Evolutionary conservation across 2,888 invertebrate genomes (phyloP).

Genomic region (Drosophila acutilabella): DNA sequence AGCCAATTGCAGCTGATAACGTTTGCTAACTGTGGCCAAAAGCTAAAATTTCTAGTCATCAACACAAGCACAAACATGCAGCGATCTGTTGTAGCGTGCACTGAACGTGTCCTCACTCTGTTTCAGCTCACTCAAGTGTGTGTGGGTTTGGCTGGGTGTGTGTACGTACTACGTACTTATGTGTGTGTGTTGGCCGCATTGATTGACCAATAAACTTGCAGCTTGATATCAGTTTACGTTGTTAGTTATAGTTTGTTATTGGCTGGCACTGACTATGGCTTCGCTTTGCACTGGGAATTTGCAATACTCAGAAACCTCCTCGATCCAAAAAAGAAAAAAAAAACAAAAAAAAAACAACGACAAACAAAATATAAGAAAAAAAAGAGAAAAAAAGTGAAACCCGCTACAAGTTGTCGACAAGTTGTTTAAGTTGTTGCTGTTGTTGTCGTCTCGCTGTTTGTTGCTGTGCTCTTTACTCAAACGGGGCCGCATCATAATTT

Average conservation of each 20-base stretch:
- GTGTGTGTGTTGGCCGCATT: slow-evolving; percentile 46
- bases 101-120: slow-evolving; percentile 37
- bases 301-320: slow-evolving; percentile 32
- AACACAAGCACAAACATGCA: slow-evolving; percentile 35
- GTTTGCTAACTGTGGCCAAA: slow-evolving; percentile 10
- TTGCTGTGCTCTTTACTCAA: slow-evolving; percentile 76
- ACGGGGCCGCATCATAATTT: slow-evolving; percentile 81
- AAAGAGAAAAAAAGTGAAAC: slow-evolving; percentile 70
- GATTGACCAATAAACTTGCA: slow-evolving; percentile 84
- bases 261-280: slow-evolving; percentile 41
- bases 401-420: slow-evolving; percentile 59
- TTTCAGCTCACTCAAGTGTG: slow-evolving; percentile 3
- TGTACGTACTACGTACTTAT: not conserved
- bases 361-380: slow-evolving; percentile 42
- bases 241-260: slow-evolving; percentile 80
- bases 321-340: slow-evolving; percentile 49
- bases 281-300: slow-evolving; percentile 41
- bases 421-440: slow-evolving; percentile 49
- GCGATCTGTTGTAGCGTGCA: slow-evolving; percentile 24
- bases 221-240: slow-evolving; percentile 82
- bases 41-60: slow-evolving; percentile 44
- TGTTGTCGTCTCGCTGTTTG: slow-evolving; percentile 32
- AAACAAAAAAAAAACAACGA: not conserved
- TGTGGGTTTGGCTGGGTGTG: not conserved
- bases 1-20: slow-evolving; percentile 1